phyloP scores from a whole-genome alignment of 2,113 vertebrate genomes.

The Irena cyanogastra region DNA sequence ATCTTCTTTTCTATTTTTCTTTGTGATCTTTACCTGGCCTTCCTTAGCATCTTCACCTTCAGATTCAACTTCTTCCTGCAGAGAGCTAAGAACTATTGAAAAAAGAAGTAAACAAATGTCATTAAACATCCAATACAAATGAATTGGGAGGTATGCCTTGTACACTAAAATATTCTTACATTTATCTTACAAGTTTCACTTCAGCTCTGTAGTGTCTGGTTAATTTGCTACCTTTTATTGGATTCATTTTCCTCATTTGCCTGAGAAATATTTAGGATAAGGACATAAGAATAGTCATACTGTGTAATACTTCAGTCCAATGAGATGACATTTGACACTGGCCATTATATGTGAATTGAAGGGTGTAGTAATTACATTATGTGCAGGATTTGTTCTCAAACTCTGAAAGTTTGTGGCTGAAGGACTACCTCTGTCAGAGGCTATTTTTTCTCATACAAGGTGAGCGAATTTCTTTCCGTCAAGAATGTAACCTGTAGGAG shows the following conservation, averaged over 20 bases:
- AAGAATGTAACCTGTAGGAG: neutral
- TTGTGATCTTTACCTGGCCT: neutral
- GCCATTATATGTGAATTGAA: neutral
- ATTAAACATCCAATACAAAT: neutral
- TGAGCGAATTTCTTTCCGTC: neutral
- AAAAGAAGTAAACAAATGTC: neutral
- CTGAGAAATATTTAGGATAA: neutral
- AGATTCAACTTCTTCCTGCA: neutral
- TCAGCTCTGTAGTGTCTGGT: neutral
- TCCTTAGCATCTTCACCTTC: neutral
- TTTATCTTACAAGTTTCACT: neutral
- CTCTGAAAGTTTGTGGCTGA: neutral
- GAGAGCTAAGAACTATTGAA: neutral
- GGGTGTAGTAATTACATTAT: neutral
- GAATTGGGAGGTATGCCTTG: neutral
- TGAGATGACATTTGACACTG: neutral
- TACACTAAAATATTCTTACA: neutral
- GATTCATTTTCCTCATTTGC: neutral
- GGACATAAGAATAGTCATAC: neutral
- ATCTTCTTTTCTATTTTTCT: neutral
- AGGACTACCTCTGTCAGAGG: neutral
- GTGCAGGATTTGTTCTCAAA: neutral
- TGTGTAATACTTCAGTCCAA: neutral
- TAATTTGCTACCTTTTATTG: neutral
- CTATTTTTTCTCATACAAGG: neutral